Evolutionary conservation across 2,888 invertebrate species (phyloP).

Genomic region (Drosophila recens): DNA sequence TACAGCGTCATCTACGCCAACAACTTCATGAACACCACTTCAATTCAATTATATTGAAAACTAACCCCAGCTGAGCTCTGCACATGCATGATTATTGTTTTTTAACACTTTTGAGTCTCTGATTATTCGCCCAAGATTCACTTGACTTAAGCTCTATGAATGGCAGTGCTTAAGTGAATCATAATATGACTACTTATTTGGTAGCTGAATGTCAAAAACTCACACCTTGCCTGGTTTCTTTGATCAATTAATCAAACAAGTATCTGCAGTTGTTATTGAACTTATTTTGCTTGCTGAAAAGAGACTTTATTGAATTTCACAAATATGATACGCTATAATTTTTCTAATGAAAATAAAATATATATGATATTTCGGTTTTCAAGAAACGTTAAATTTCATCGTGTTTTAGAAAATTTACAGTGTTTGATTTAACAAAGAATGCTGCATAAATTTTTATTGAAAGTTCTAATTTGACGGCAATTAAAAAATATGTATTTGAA

Average conservation of each 20-base stretch:
- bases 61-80: neutral
- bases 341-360: too few species aligned
- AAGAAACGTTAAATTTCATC: too few species aligned
- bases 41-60: conserved; percentile 37
- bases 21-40: conserved; percentile 29
- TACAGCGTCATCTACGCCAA: conserved; percentile 47
- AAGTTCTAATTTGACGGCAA: too few species aligned
- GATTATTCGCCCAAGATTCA: conserved; percentile 19
- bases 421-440: too few species aligned
- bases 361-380: too few species aligned
- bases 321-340: neutral
- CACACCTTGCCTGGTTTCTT: neutral
- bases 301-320: neutral
- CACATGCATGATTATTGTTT: conserved; percentile 8
- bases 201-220: conserved; percentile 4
- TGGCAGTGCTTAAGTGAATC: conserved; percentile 8
- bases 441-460: too few species aligned
- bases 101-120: conserved; percentile 19
- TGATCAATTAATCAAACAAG: neutral
- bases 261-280: conserved; percentile 3
- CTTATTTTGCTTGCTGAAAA: neutral
- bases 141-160: neutral
- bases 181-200: conserved; percentile 11
- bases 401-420: too few species aligned
- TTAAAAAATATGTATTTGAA: too few species aligned